These are phyloP conservation scores for Lasiurus borealis DNA, from an alignment of 2,113 vertebrate genomes.

Conservation along the genomic window DNA sequence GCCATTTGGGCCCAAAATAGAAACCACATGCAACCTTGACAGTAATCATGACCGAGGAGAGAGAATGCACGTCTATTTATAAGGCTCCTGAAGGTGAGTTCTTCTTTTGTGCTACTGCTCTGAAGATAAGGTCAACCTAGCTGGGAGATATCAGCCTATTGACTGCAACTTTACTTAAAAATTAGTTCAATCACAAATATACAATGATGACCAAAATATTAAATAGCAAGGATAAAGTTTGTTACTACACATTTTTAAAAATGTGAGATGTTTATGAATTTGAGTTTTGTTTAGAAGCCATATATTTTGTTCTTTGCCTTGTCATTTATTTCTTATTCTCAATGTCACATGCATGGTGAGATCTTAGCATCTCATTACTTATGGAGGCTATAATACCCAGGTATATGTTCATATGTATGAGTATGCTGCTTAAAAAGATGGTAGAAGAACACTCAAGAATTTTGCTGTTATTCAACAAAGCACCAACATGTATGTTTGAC, in stretches of 20 bases:
- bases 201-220: not conserved
- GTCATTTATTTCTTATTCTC: not conserved
- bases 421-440: not conserved
- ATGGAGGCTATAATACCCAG: rapidly evolving
- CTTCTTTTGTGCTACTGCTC: conserved; percentile 12
- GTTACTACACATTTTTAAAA: not conserved
- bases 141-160: not conserved
- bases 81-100: conserved; percentile 74
- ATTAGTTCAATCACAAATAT: not conserved
- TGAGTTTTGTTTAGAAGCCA: not conserved
- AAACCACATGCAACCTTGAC: conserved; percentile 77
- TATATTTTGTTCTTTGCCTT: not conserved
- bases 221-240: not conserved
- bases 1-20: conserved; percentile 80
- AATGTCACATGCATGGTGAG: not conserved
- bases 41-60: conserved; percentile 75
- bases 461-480: not conserved
- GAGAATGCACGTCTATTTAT: conserved; percentile 61
- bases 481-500: not conserved
- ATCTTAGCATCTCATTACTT: not conserved
- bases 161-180: not conserved
- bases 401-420: not conserved
- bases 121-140: not conserved
- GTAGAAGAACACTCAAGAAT: not conserved
- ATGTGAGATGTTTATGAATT: not conserved